Conservation (phyloP, 2,888 invertebrate species). For the Hydropsyche betteni region DNA sequence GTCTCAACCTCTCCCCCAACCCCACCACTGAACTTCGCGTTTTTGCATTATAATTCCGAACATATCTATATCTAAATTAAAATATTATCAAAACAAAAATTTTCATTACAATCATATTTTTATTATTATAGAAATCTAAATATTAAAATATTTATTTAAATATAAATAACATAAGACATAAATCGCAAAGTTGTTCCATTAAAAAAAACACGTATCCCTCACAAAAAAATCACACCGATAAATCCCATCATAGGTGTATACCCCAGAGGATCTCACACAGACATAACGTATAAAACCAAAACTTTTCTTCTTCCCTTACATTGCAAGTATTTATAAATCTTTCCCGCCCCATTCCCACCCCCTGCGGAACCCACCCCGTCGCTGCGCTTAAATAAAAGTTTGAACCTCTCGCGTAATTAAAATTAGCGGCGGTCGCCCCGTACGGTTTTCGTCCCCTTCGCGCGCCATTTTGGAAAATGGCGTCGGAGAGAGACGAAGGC, state of each 20-base stretch:
- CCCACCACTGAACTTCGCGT: not conserved
- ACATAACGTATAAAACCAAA: conserved; percentile 45
- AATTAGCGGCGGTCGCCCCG: conserved; percentile 45
- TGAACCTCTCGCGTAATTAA: conserved; percentile 52
- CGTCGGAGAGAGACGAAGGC: not conserved
- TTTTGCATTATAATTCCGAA: conserved; percentile 23
- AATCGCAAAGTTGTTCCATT: no score
- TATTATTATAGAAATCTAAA: no score
- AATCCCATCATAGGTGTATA: not conserved
- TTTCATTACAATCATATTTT: no score
- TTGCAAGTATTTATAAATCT: conserved; percentile 52
- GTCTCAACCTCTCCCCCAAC: not conserved
- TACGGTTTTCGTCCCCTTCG: conserved; percentile 33
- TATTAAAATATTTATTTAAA: no score
- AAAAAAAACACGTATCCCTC: no score
- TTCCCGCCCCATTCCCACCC: conserved; percentile 17
- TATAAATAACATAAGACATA: no score
- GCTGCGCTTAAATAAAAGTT: conserved; percentile 52
- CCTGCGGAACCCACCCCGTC: conserved; percentile 2
- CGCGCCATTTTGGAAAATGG: not conserved
- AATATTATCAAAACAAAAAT: no score
- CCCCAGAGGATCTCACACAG: not conserved
- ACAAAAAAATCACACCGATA: no score
- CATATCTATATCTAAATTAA: no score
- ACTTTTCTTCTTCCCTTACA: conserved; percentile 47